phyloP scores from a whole-genome alignment of 92 coral and sea anemone genomes.

The Heteractis magnifica region DNA sequence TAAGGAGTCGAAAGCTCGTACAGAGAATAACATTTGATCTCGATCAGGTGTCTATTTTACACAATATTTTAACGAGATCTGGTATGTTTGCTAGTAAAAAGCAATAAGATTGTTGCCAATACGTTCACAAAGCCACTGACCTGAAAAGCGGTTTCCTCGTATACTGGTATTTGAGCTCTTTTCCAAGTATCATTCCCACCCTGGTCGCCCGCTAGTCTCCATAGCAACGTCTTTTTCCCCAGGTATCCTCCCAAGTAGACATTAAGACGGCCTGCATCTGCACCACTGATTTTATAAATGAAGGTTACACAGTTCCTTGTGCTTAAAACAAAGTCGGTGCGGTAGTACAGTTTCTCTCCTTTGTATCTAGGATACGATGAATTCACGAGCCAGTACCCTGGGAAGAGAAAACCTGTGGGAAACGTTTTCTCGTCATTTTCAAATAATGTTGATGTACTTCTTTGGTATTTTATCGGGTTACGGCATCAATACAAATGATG shows the following conservation, averaged over 20 bases:
- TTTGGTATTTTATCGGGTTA: no score
- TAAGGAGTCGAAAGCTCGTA: not conserved
- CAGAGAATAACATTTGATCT: not conserved
- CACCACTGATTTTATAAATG: conserved; percentile 15
- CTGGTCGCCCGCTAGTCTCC: conserved; percentile 43
- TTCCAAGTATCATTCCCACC: not conserved
- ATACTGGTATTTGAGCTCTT: conserved; percentile 16
- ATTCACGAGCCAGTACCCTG: conserved; percentile 31
- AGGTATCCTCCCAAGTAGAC: conserved; percentile 42
- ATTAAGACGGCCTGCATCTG: conserved; percentile 34
- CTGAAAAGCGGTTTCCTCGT: conserved; percentile 20
- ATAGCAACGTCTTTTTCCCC: conserved; percentile 42
- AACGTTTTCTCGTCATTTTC: not conserved
- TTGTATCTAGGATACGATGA: conserved; percentile 19
- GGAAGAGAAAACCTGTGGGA: conserved; percentile 17
- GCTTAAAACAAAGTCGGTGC: conserved; percentile 19
- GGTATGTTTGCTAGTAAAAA: not conserved
- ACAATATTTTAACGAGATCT: no score
- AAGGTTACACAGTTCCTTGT: conserved; percentile 28
- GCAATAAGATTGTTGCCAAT: not conserved
- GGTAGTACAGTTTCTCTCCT: conserved; percentile 24
- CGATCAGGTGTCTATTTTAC: no score
- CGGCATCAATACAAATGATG: no score
- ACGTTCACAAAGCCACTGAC: not conserved
- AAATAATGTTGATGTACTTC: not conserved